Evolutionary conservation across 2,888 invertebrate genomes (phyloP).

Genomic region (Campaea margaritaria): DNA sequence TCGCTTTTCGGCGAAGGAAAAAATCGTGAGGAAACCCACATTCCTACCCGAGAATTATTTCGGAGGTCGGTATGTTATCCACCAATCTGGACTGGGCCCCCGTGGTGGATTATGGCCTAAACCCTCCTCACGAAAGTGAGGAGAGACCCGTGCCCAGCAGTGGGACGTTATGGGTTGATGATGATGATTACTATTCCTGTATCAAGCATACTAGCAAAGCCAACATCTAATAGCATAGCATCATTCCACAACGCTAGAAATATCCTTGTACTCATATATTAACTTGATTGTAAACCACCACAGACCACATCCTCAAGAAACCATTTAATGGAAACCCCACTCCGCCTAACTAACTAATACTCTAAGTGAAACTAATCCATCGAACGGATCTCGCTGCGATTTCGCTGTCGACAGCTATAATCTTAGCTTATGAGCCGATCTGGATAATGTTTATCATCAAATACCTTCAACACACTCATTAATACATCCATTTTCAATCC

Average conservation of each 20-base stretch:
- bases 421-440: slow-evolving; percentile 40
- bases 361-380: slow-evolving; percentile 43
- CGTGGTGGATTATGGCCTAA: too few relatives aligned
- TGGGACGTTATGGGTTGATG: too few relatives aligned
- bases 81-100: too few relatives aligned
- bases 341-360: slow-evolving; percentile 28
- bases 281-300: slow-evolving; percentile 1
- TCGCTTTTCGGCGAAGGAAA: too few relatives aligned
- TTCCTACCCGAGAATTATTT: too few relatives aligned
- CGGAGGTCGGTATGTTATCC: too few relatives aligned
- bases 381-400: slow-evolving; percentile 34
- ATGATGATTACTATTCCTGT: too few relatives aligned
- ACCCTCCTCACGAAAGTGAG: too few relatives aligned
- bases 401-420: slow-evolving; percentile 45
- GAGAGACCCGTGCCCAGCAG: too few relatives aligned
- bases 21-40: too few relatives aligned
- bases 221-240: too few relatives aligned
- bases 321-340: slow-evolving; percentile 15
- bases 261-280: neutral
- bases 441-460: slow-evolving; percentile 49
- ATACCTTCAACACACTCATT: slow-evolving; percentile 12
- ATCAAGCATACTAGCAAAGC: too few relatives aligned
- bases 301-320: slow-evolving; percentile 8
- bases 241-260: neutral
- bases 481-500: slow-evolving; percentile 2